Percentiles rank a stretch among this genome's conserved stretches.
phyloP scores from a whole-genome alignment of 2,888 invertebrate species.

The Neoscelio sp. region DNA sequence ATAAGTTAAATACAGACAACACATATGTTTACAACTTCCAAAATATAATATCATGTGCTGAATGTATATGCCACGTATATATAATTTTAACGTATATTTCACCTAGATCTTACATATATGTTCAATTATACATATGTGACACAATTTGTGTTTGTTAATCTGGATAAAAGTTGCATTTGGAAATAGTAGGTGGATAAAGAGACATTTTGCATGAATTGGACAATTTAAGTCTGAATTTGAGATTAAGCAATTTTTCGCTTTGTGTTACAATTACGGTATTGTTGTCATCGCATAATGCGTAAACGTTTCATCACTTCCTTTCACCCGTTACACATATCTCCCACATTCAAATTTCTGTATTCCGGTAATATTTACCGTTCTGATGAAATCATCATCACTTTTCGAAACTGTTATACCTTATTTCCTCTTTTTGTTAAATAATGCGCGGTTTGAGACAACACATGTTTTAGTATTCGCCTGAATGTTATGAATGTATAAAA shows the following conservation, averaged over 20 bases:
- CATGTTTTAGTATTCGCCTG: too few relatives aligned
- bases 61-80: too few relatives aligned
- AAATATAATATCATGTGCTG: too few relatives aligned
- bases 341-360: conserved; percentile 62
- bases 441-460: conserved; percentile 9
- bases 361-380: conserved; percentile 44
- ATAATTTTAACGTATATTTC: too few relatives aligned
- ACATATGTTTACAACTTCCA: too few relatives aligned
- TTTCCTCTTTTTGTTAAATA: conserved; percentile 50
- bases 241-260: conserved; percentile 53
- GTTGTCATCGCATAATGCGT: conserved; percentile 56
- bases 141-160: too few relatives aligned
- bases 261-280: conserved; percentile 64
- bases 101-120: too few relatives aligned
- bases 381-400: conserved; percentile 57
- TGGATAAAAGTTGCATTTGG: not conserved
- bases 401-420: conserved; percentile 49
- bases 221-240: conserved; percentile 27
- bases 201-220: conserved; percentile 37
- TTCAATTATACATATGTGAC: too few relatives aligned
- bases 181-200: conserved; percentile 1
- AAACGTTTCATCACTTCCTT: conserved; percentile 62
- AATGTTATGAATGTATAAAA: too few relatives aligned
- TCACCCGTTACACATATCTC: conserved; percentile 64
- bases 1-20: too few relatives aligned